phyloP scores from a whole-genome alignment of 2,888 invertebrate genomes.

The Athrips mouffetella region DNA sequence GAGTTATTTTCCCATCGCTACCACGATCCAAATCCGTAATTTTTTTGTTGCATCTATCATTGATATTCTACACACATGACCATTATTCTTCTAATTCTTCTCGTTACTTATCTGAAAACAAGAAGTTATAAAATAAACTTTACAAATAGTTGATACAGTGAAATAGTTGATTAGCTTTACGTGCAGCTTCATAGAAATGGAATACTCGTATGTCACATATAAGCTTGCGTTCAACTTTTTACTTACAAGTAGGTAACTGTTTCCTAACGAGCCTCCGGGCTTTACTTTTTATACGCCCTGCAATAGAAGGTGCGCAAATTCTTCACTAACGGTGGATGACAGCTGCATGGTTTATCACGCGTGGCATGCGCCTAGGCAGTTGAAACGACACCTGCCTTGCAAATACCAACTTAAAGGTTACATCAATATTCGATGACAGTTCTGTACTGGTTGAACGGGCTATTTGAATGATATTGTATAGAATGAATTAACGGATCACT shows the following conservation, averaged over 20 bases:
- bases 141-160: too few relatives aligned
- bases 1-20: too few relatives aligned
- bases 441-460: not conserved
- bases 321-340: constrained; percentile 43
- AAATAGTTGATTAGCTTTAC: too few relatives aligned
- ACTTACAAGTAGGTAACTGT: not conserved
- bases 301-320: constrained; percentile 35
- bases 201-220: constrained; percentile 18
- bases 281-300: not conserved
- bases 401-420: constrained; percentile 34
- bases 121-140: too few relatives aligned
- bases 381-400: constrained; percentile 19
- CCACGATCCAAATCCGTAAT: too few relatives aligned
- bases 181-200: not conserved
- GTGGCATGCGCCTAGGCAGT: constrained; percentile 1
- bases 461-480: not conserved
- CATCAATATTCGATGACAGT: constrained; percentile 15
- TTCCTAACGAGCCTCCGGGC: not conserved
- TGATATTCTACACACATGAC: too few relatives aligned
- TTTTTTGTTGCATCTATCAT: too few relatives aligned
- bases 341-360: constrained; percentile 42
- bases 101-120: not conserved
- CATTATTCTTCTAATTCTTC: too few relatives aligned
- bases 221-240: constrained; percentile 3
- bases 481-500: not conserved